These are phyloP conservation scores for Liodrosophila aerea DNA, from an alignment of 2,888 invertebrate species.

Conservation along the genomic window DNA sequence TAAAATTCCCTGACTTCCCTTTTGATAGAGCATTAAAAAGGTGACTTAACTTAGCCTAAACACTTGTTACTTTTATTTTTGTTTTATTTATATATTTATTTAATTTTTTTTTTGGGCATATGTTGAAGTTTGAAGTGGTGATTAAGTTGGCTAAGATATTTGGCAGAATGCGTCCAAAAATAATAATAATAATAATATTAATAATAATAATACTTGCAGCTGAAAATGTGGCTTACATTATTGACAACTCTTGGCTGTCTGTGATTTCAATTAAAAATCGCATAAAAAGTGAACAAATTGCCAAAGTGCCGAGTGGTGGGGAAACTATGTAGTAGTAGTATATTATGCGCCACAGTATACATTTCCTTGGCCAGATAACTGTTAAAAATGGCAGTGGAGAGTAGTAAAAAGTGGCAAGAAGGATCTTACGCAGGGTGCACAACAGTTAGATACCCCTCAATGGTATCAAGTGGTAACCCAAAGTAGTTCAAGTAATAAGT, in stretches of 20 bases:
- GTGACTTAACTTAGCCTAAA: constrained; percentile 41
- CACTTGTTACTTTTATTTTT: constrained; percentile 56
- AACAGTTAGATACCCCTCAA: constrained; percentile 8
- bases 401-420: neutral
- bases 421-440: neutral
- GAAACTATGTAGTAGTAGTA: constrained; percentile 1
- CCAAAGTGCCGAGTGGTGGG: too few relatives aligned
- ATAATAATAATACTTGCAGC: constrained; percentile 59
- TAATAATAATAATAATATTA: constrained; percentile 31
- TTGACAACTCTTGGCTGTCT: constrained; percentile 49
- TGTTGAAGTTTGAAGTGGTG: constrained; percentile 65
- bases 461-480: too few relatives aligned
- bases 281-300: constrained; percentile 40
- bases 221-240: constrained; percentile 42
- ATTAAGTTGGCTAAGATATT: constrained; percentile 70
- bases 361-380: constrained; percentile 32
- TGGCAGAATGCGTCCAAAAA: constrained; percentile 49
- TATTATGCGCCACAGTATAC: constrained; percentile 31
- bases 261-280: constrained; percentile 73
- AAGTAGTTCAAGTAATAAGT: too few relatives aligned
- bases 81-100: too few relatives aligned
- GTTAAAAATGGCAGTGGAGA: constrained; percentile 43
- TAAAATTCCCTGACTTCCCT: too few relatives aligned
- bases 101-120: constrained; percentile 72
- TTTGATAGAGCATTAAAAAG: neutral